Base-by-base conservation (phyloP, 2,113 vertebrate species). In the Prolemur simus region DNA sequence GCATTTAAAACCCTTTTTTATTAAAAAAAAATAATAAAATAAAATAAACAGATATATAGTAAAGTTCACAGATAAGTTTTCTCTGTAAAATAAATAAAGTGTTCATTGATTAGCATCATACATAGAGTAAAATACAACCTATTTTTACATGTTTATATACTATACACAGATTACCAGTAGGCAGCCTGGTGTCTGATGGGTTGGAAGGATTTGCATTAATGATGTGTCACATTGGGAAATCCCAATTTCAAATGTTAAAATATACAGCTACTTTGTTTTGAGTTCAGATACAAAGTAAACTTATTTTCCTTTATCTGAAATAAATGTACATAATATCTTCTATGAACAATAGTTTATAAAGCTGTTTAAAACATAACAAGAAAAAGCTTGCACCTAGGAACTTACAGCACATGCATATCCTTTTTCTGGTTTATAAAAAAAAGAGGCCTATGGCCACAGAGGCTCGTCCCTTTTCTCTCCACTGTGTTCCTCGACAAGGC, bases 41-140 rank as follows among this genome's bases (percentile, higher is more conserved):
- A 98, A 98, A 98, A 98, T 98, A 98, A 97, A 96, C 97, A 98
- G 96, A 98, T 98, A 98, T 98, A 98, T 98, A 98, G 98, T 98
- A 97, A 98, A 98, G 98, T 98, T 98, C 98, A 98, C 98, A 98
- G 98, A 98, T 98, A 98, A 98, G 98, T 98, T 98, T 97, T 98
- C 98, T 98, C 98, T 98, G 98, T 98, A 98, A 98, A 99, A 99
- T 99, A 99, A 99, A 99, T 98, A 99, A 98, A 98, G 98, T 98
- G 98, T 98, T 98, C 98, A 86, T 98, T 91, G 98, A 98, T 99
- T 98, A 99, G 97, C 98, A 98, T 98, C 98, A 98, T 99, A 99
- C 98, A 98, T 97, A 97, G 98, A 99, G 98, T 99, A 99, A 99
- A 99, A 99, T 99, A 99, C 99, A 99, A 97, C 98, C 98, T 98